phyloP scores from a whole-genome alignment of 1,140 invertebrate species.

The Drosophila persimilis region DNA sequence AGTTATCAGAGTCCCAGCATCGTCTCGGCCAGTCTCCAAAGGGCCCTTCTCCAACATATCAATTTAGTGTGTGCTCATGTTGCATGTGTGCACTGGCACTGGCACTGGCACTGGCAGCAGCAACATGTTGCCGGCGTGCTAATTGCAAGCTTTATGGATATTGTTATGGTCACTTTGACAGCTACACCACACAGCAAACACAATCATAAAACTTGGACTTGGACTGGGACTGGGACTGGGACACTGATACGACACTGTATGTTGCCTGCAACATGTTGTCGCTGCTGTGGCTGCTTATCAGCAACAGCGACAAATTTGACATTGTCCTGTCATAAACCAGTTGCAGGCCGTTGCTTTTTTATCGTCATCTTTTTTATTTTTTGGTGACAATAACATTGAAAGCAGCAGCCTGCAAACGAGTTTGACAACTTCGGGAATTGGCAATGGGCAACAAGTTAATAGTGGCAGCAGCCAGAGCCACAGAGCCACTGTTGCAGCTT shows the following conservation, averaged over 20 bases:
- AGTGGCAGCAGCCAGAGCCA: slow-evolving; percentile 17
- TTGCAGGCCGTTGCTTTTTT: slow-evolving; percentile 53
- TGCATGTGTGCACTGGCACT: slow-evolving; percentile 23
- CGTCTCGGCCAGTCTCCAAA: slow-evolving; percentile 45
- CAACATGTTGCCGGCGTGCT: slow-evolving; percentile 76
- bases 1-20: slow-evolving; percentile 76
- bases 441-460: slow-evolving; percentile 77
- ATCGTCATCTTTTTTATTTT: slow-evolving; percentile 58
- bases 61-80: slow-evolving; percentile 68
- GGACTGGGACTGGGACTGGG: slow-evolving; percentile 5
- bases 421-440: slow-evolving; percentile 76
- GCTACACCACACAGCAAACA: slow-evolving; percentile 38
- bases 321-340: slow-evolving; percentile 77
- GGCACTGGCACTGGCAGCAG: slow-evolving; percentile 48
- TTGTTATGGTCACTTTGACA: slow-evolving; percentile 74
- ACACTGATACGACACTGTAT: slow-evolving; percentile 3
- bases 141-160: slow-evolving; percentile 72
- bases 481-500: slow-evolving; percentile 61
- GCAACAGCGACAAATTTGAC: slow-evolving; percentile 69
- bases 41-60: slow-evolving; percentile 74
- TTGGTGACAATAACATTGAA: slow-evolving; percentile 81
- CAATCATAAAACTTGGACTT: slow-evolving; percentile 33
- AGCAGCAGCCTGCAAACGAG: slow-evolving; percentile 72
- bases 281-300: slow-evolving; percentile 52
- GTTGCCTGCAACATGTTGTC: slow-evolving; percentile 59